These are phyloP conservation scores for Odontamblyopus rebecca DNA, from an alignment of 2,797 vertebrate species.

Conservation along the genomic window DNA sequence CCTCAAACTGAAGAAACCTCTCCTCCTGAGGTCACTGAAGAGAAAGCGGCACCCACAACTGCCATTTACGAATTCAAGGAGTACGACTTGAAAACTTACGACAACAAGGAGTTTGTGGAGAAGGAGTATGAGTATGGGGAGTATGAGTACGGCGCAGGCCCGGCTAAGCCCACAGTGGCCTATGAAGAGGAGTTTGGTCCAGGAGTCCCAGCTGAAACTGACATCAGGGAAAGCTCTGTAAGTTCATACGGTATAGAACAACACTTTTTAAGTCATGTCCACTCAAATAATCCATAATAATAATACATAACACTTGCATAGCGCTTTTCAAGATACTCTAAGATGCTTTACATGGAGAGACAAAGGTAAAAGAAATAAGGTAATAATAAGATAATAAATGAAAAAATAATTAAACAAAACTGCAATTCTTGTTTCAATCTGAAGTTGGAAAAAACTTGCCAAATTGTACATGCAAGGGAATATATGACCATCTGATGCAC, in stretches of 20 bases:
- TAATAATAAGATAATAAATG: no score
- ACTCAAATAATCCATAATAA: not conserved
- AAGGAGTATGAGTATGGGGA: constrained; percentile 83
- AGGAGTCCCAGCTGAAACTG: constrained; percentile 91
- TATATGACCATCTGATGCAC: no score
- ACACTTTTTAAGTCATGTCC: not conserved
- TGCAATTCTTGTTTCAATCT: not conserved
- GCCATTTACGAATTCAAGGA: constrained; percentile 73
- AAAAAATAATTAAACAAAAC: not conserved
- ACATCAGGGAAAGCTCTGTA: constrained; percentile 90
- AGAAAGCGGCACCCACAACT: constrained; percentile 52
- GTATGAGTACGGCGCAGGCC: constrained; percentile 82
- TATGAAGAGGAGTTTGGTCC: constrained; percentile 89
- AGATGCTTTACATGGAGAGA: no score
- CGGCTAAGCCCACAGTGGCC: constrained; percentile 79
- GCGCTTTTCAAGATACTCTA: no score
- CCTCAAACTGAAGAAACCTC: constrained; percentile 60
- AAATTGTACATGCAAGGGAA: no score
- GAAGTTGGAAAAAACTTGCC: no score
- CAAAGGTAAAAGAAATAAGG: no score
- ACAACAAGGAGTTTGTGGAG: constrained; percentile 65
- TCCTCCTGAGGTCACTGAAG: constrained; percentile 65
- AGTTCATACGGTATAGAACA: constrained; percentile 65
- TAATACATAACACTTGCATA: no score
- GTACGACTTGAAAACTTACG: constrained; percentile 76